Evolutionary conservation across 2,113 vertebrate species (phyloP).

Genomic region (Eidolon helvum): DNA sequence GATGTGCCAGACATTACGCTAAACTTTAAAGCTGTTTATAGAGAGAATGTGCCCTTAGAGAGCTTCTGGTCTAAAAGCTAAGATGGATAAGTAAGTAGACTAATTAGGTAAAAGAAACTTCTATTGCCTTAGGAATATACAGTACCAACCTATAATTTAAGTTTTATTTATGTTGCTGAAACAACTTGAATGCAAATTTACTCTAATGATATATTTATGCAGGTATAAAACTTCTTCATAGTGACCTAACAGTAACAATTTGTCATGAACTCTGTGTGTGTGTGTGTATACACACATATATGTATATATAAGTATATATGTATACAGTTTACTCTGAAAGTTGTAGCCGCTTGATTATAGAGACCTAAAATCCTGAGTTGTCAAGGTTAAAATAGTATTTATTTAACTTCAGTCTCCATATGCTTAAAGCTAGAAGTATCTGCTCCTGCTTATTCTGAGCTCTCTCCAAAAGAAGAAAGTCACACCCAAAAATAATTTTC

Average conservation of each 20-base stretch:
- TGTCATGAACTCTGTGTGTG: neutral
- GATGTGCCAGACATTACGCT: neutral
- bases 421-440: slow-evolving; percentile 31
- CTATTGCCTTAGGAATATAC: neutral
- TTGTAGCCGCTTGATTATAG: slow-evolving; percentile 13
- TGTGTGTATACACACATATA: too few species aligned
- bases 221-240: neutral
- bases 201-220: neutral
- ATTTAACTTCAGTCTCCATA: neutral
- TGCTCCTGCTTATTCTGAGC: slow-evolving; percentile 18
- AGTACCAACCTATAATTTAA: neutral
- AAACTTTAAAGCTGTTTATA: neutral
- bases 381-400: slow-evolving; percentile 37
- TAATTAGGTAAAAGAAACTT: slow-evolving; percentile 1
- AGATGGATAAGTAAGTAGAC: neutral
- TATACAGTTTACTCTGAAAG: neutral
- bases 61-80: neutral
- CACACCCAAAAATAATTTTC: neutral
- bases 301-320: too few species aligned
- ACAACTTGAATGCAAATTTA: neutral
- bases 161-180: neutral
- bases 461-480: slow-evolving; percentile 11
- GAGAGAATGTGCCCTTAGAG: neutral
- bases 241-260: neutral
- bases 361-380: neutral